Percentiles rank a stretch among this genome's conserved stretches.
phyloP scores from a whole-genome alignment of 2,797 vertebrate genomes.

The Acomys russatus region DNA sequence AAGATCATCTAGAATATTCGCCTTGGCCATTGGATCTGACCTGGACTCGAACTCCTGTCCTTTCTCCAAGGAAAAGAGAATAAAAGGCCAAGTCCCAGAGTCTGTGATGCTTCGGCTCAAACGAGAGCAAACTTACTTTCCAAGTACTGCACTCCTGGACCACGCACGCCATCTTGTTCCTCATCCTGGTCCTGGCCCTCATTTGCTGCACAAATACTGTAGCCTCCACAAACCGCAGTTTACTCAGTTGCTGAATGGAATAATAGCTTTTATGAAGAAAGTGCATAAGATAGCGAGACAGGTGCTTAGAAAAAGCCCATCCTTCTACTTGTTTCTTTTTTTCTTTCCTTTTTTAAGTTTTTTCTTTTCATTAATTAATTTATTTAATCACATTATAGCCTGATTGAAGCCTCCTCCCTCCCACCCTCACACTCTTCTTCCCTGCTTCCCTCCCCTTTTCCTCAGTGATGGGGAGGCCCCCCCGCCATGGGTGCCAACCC shows the following conservation, averaged over 20 bases:
- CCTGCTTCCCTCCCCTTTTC: no score
- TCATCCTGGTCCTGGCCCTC: background rate
- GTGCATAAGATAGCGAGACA: background rate
- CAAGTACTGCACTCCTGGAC: background rate
- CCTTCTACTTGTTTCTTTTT: no score
- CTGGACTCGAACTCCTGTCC: background rate
- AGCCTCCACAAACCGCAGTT: background rate
- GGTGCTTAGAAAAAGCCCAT: background rate
- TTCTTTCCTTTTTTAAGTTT: no score
- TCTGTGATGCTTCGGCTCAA: background rate
- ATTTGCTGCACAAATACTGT: background rate
- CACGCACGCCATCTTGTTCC: background rate
- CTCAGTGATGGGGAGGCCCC: no score
- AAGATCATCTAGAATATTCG: background rate
- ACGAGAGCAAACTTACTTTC: background rate
- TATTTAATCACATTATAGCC: no score
- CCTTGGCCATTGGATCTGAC: background rate
- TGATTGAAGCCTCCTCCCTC: no score
- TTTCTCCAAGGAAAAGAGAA: background rate
- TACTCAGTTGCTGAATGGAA: background rate
- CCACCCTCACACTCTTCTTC: no score
- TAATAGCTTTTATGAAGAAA: constrained; percentile 18
- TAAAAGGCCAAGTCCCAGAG: background rate
- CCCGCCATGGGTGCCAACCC: no score
- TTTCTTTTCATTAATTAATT: no score